Evolutionary conservation across 2,888 invertebrate species (phyloP), one percentile per base, ranked within the genome.

Genomic region (Xiphydria camelus): DNA sequence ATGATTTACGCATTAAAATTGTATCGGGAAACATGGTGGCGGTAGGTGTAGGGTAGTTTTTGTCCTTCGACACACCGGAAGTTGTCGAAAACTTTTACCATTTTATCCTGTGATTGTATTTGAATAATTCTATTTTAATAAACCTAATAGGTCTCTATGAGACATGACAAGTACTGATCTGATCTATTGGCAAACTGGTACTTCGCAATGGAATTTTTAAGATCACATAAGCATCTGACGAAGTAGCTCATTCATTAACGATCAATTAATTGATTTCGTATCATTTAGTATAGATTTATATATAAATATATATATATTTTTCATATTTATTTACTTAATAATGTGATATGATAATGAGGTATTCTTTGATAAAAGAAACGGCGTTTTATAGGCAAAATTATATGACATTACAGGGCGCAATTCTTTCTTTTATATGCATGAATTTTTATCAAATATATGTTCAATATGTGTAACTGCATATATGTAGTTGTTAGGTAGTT

Each of bases 81-180:
- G 5, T 10, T 29, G 15, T 29, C 7, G 12, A 29, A 3, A 29
- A 4, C 14, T 14, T 10, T 12, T 29, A 29, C 12, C 29, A 29
- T 29, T n/a, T 29, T 29, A 15, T 29, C 29, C 29, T 29, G 29
- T 29, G 29, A 29, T 29, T 29, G 3, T 29, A 29, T 14, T 29
- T 14, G 4, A 29, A 29, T 29, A 29, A 12, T 29, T 4, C 12
- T 29, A 29, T 14, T 29, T 29, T 14, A 29, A 14, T 29, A 29
- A 15, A 29, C 5, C 9, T 29, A 29, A 29, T 14, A 29, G 12
- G 15, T 14, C 6, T 7, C 12, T 14, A 12, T 29, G 12, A 29
- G 14, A 29, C 29, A 29, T 29, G 29, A 29, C 29, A 29, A 29
- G 29, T 29, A 29, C 29, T 29, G 29, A 29, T n/a, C 29, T 29